phyloP scores from a whole-genome alignment of 2,113 vertebrate species.

The Sinocyclocheilus maitianheensis region DNA sequence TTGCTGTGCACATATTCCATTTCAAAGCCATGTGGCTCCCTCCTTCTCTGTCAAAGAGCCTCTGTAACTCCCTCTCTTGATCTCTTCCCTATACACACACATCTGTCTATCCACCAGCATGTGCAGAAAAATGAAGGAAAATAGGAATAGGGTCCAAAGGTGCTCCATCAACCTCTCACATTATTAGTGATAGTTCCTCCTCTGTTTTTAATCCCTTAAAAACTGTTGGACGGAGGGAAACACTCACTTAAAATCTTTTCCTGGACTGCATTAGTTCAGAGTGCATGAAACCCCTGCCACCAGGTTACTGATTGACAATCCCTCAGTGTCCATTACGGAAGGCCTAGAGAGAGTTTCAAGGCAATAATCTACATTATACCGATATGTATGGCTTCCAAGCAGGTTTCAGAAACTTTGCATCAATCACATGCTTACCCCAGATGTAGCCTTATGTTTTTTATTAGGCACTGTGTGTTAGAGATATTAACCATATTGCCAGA shows the following conservation, averaged over 20 bases:
- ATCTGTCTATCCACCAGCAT: conserved; percentile 36
- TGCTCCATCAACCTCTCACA: conserved; percentile 34
- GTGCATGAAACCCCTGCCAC: conserved; percentile 23
- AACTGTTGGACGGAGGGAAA: conserved; percentile 16
- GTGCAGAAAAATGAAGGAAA: conserved; percentile 37
- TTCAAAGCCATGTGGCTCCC: conserved; percentile 61
- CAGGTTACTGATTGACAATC: conserved; percentile 13
- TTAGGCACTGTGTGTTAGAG: not conserved
- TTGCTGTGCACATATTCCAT: conserved; percentile 67
- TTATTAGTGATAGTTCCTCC: conserved; percentile 43
- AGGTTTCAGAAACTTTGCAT: conserved; percentile 34
- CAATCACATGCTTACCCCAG: conserved; percentile 32
- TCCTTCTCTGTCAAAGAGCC: conserved; percentile 59
- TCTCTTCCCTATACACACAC: conserved; percentile 53
- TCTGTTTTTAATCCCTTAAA: conserved; percentile 31
- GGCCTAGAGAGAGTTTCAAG: not conserved
- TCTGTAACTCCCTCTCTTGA: conserved; percentile 62
- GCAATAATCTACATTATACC: not conserved
- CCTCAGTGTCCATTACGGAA: conserved; percentile 24
- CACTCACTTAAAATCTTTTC: conserved; percentile 28
- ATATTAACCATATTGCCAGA: conserved; percentile 21
- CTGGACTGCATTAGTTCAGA: conserved; percentile 7
- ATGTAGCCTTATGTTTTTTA: conserved; percentile 24
- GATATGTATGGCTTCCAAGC: conserved; percentile 10
- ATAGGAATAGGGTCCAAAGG: conserved; percentile 37